Evolutionary conservation across 2,113 vertebrate genomes (phyloP), one percentile per base, ranked within the genome.

Genomic region (Sprattus sprattus): DNA sequence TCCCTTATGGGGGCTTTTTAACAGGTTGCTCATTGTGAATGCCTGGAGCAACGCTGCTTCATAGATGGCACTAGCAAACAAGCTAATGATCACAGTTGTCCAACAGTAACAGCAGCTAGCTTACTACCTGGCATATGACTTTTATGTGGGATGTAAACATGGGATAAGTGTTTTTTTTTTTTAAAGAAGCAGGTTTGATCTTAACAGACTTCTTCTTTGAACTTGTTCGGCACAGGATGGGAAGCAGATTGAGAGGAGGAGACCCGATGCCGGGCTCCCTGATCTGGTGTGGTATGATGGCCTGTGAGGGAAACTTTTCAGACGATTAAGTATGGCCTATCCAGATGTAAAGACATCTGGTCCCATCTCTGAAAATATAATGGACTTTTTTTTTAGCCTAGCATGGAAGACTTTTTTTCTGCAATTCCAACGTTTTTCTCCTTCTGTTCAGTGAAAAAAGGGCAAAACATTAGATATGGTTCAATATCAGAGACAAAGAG

Each of bases 281-380:
- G 64, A 71, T 71, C 28, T 15, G 71, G 71, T 39, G 28, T 44
- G 71, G 71, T 78, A 78, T 44, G 71, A 32, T 78, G 71, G 71
- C 71, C 71, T 78, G 71, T 16, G 25, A 78, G 71, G 71, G 71
- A 78, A 39, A 78, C 71, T 78, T 44, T 39, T 39, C 71, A 78
- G 71, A 32, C 15, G 25, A 39, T 78, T 78, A 78, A 78, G 71
- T 32, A 78, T 39, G 71, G 32, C 32, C 32, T 28, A 39, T 78
- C 28, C 71, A 78, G 71, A 78, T 39, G 28, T 32, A 78, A 13
- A 78, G 60, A 8, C 60, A 64, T 64, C 60, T 64, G 60, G 6
- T 64, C 57, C n/a, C 28, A 39, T 16, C 32, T 78, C n/a, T 67
- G n/a, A 25, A 67, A 28, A 67, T 78, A 32, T 11, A 39, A 32